Conservation (phyloP, 2,888 invertebrate genomes). For the Toxonevra muliebris region DNA sequence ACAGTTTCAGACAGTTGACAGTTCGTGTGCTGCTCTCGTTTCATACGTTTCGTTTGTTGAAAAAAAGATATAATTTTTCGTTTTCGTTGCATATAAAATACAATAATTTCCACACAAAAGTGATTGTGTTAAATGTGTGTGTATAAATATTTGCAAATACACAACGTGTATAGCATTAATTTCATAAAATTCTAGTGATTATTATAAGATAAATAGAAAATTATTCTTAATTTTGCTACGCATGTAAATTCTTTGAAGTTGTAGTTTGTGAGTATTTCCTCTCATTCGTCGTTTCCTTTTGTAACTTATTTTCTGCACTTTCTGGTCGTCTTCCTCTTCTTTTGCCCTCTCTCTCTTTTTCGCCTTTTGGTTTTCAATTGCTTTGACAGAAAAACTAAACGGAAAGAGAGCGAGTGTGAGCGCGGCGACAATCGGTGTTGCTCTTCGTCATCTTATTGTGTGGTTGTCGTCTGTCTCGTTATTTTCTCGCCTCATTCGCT, state of each 20-base stretch:
- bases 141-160: too few species aligned
- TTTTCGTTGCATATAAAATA: too few species aligned
- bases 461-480: not conserved
- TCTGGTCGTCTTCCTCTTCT: slow-evolving; percentile 7
- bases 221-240: too few species aligned
- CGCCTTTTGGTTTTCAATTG: slow-evolving; percentile 11
- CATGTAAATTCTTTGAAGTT: not conserved
- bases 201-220: too few species aligned
- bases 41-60: too few species aligned
- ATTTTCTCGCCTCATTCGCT: slow-evolving; percentile 4
- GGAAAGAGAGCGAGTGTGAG: not conserved
- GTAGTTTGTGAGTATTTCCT: not conserved
- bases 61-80: too few species aligned
- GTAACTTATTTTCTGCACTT: slow-evolving; percentile 8
- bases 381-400: not conserved
- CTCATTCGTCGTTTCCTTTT: not conserved
- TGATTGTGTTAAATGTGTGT: too few species aligned
- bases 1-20: too few species aligned
- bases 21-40: too few species aligned
- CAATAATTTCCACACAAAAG: too few species aligned
- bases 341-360: slow-evolving; percentile 3
- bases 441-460: slow-evolving; percentile 3
- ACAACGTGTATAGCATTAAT: too few species aligned
- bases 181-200: too few species aligned
- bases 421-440: slow-evolving; percentile 3